Evolutionary conservation across 1,140 invertebrate genomes (phyloP).

Genomic region (Bicyclus anynana): DNA sequence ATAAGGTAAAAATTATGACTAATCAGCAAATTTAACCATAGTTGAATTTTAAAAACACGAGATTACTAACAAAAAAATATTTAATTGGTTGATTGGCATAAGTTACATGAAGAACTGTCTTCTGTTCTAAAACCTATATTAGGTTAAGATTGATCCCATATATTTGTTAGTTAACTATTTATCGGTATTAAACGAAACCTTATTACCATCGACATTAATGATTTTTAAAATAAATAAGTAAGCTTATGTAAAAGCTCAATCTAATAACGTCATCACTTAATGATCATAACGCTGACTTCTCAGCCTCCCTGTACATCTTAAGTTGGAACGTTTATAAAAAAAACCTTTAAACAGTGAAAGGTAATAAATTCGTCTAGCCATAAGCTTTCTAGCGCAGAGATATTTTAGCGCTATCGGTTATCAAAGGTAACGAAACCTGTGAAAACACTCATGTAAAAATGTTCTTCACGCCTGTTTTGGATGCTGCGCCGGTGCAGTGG

Average conservation of each 20-base stretch:
- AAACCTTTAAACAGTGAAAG: conserved; percentile 10
- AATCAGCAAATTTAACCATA: background rate
- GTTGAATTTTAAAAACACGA: background rate
- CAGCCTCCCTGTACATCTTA: conserved; percentile 3
- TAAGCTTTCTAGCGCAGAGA: too few relatives aligned
- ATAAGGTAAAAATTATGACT: background rate
- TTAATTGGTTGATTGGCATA: background rate
- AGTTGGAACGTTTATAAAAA: conserved; percentile 16
- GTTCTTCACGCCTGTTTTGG: conserved; percentile 81
- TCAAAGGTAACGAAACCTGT: conserved; percentile 1
- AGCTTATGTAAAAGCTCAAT: background rate
- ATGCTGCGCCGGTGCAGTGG: conserved; percentile 77
- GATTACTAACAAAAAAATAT: background rate
- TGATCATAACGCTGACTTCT: background rate
- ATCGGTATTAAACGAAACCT: conserved; percentile 3
- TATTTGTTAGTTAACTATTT: conserved; percentile 19
- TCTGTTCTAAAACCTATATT: conserved; percentile 20
- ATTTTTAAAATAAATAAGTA: background rate
- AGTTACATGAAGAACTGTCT: conserved; percentile 1
- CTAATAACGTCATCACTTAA: background rate
- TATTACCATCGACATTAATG: background rate
- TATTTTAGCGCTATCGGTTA: too few relatives aligned
- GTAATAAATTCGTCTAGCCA: conserved; percentile 12
- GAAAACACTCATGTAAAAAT: background rate
- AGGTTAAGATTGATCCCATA: conserved; percentile 25